Evolutionary conservation across 2,797 vertebrate genomes (phyloP), one percentile per base, ranked within the genome.

Genomic region (Clarias laeviceps): DNA sequence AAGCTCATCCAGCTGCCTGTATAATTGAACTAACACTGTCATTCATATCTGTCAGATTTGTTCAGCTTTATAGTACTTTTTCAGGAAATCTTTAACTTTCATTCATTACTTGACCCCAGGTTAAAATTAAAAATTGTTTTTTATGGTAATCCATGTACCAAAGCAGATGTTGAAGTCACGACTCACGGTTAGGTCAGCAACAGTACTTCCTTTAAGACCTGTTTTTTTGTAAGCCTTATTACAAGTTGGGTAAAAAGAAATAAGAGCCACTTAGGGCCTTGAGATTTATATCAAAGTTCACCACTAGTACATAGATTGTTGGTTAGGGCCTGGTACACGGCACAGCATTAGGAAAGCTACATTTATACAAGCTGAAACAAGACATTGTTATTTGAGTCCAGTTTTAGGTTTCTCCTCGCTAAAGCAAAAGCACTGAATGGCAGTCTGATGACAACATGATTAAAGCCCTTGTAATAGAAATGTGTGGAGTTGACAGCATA

Each of bases 381-480:
- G 59, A 54, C 5, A 32, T 27, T 40, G 29, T 85, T 66, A 79
- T 84, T 61, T 70, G 11, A 80, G 15, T n/a, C 34, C 37, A 50
- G n/a, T 80, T 40, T 27, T 72, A 73, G 11, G 27, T 11, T 5
- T 27, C 37, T 1, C 22, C 20, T 37, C 22, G 59, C 34, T 59
- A 34, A 50, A 50, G 14, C 32, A 56, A 85, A 80, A 78, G 8
- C 56, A 50, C 45, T 57, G 56, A 82, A 32, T 11, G 17, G 29
- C 24, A 62, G 20, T 3, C 45, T 14, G n/a, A 9, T 66, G 78
- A 54, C 61, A 74, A 50, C 54, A 45, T 82, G 70, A 82, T 69
- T 78, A 82, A 82, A 86, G 27, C 54, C 27, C 70, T 20, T 27
- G 64, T 62, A 50, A n/a, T 54, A 57, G 54, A 86, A 64, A 32